Conservation (phyloP, 2,888 invertebrate species). For the Cephus nigrinus region DNA sequence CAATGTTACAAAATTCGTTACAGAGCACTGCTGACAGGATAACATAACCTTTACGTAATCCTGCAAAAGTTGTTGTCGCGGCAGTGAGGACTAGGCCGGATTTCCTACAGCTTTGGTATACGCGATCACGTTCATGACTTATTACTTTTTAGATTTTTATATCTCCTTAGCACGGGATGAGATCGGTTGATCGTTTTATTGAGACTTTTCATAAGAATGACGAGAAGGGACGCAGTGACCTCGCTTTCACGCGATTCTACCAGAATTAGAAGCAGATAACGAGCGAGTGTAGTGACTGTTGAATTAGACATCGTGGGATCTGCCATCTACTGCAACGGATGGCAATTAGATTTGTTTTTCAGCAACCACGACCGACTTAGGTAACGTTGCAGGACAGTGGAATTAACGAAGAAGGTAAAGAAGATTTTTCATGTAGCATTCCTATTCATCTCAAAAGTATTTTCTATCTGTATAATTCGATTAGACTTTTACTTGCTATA, state of each 20-base stretch:
- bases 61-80: conserved; percentile 25
- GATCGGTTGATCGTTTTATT: neutral
- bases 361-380: neutral
- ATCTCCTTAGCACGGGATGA: neutral
- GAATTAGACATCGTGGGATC: neutral
- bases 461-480: neutral
- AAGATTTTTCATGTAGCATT: neutral
- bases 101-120: neutral
- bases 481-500: neutral
- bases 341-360: neutral
- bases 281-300: neutral
- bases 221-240: neutral
- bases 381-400: neutral
- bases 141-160: neutral
- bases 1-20: conserved; percentile 48
- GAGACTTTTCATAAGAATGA: neutral
- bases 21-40: conserved; percentile 41
- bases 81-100: neutral
- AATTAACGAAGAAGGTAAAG: neutral
- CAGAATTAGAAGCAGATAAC: neutral
- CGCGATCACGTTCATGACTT: neutral
- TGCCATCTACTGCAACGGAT: neutral
- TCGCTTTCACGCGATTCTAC: neutral
- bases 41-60: conserved; percentile 49
- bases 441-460: neutral